Conservation (phyloP, 64 coral and sea anemone species). For the Porites lutea region DNA sequence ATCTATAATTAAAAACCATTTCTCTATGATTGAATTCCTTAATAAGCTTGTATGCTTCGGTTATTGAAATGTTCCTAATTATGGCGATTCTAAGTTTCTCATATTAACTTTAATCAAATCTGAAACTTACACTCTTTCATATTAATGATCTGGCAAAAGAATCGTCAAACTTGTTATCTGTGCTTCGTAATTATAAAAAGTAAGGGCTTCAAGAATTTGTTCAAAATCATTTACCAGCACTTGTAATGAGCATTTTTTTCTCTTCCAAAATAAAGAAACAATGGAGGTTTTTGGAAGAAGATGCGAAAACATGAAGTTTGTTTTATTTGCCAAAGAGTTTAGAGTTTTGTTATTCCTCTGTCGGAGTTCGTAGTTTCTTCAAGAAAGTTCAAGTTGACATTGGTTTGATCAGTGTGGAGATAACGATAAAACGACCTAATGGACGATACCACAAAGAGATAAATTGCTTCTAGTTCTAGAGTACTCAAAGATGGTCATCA, state of each 20-base stretch:
- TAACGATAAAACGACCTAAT: conserved; percentile 22
- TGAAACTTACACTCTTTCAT: conserved; percentile 76
- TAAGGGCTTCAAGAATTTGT: not conserved
- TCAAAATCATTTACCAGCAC: not conserved
- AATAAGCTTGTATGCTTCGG: conserved; percentile 73
- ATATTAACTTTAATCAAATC: conserved; percentile 84
- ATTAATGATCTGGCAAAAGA: conserved; percentile 61
- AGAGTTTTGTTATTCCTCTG: conserved; percentile 51
- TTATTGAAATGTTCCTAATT: conserved; percentile 90
- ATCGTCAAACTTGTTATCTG: conserved; percentile 40
- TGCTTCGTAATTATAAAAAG: not conserved
- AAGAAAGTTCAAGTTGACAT: conserved; percentile 51
- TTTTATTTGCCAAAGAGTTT: conserved; percentile 70
- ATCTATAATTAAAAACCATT: conserved; percentile 84
- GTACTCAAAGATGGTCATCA: conserved; percentile 26
- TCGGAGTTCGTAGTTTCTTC: conserved; percentile 57
- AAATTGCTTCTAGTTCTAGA: conserved; percentile 34
- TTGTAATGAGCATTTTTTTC: not conserved
- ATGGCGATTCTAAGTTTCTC: conserved; percentile 39
- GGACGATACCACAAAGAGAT: conserved; percentile 49
- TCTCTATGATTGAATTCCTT: conserved; percentile 62
- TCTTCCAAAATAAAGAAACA: not conserved
- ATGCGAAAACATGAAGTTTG: conserved; percentile 13
- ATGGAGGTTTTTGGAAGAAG: not conserved
- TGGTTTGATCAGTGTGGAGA: conserved; percentile 25